These are phyloP conservation scores for Cetoscarus ocellatus DNA, from an alignment of 2,797 vertebrate genomes.

Conservation along the genomic window DNA sequence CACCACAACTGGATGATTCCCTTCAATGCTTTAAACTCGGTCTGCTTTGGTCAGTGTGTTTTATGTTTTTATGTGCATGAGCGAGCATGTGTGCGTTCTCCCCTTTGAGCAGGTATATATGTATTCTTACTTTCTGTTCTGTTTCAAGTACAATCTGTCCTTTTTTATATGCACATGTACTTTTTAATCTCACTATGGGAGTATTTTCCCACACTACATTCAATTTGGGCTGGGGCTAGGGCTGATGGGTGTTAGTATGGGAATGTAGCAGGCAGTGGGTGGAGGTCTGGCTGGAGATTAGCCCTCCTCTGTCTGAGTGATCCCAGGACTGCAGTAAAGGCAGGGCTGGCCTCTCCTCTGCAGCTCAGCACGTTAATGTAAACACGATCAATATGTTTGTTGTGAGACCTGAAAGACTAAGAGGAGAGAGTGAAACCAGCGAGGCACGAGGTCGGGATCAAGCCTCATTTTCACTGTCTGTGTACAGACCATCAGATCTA, in stretches of 20 bases:
- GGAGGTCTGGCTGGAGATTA: slow-evolving; percentile 74
- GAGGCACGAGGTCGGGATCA: slow-evolving; percentile 44
- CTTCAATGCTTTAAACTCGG: slow-evolving; percentile 53
- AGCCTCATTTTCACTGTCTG: slow-evolving; percentile 41
- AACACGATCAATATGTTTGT: slow-evolving; percentile 83
- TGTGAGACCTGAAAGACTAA: slow-evolving; percentile 71
- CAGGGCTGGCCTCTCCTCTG: slow-evolving; percentile 70
- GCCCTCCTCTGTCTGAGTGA: slow-evolving; percentile 65
- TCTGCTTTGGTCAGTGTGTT: slow-evolving; percentile 42
- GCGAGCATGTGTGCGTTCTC: slow-evolving; percentile 1
- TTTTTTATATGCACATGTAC: not conserved
- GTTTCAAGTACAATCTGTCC: slow-evolving; percentile 3
- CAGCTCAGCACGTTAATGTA: slow-evolving; percentile 82
- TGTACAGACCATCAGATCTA: slow-evolving; percentile 13
- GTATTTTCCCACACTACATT: slow-evolving; percentile 64
- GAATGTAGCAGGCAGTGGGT: slow-evolving; percentile 67
- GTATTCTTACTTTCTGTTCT: slow-evolving; percentile 10
- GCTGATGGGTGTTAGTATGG: slow-evolving; percentile 61
- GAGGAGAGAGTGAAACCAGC: slow-evolving; percentile 54
- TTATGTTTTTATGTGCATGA: slow-evolving; percentile 29
- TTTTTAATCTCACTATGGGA: not conserved
- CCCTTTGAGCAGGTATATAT: not conserved
- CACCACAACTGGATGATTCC: slow-evolving; percentile 54
- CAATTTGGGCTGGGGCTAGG: slow-evolving; percentile 12
- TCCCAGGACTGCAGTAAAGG: slow-evolving; percentile 70